phyloP scores from a whole-genome alignment of 2,113 vertebrate species.

The Brachirus orientalis region DNA sequence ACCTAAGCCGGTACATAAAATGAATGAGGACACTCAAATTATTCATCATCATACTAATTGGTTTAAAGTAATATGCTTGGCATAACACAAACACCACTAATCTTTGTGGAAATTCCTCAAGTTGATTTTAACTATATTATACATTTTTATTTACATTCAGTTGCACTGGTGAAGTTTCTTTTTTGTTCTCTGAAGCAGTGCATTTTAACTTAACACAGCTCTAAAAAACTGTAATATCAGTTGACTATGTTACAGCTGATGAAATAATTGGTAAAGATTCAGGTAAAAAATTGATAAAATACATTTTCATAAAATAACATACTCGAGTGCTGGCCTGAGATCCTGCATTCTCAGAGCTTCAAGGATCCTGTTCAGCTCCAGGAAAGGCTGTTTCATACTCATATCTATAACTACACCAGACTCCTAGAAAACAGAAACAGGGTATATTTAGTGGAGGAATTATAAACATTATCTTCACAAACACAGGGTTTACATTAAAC shows the following conservation, averaged over 20 bases:
- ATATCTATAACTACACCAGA: slow-evolving; percentile 89
- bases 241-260: background rate
- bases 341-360: slow-evolving; percentile 90
- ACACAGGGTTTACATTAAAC: no score
- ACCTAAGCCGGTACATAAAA: slow-evolving; percentile 69
- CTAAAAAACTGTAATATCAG: background rate
- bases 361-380: slow-evolving; percentile 90
- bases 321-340: slow-evolving; percentile 89
- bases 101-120: no score
- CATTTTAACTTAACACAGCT: background rate
- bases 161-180: background rate
- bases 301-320: slow-evolving; percentile 12
- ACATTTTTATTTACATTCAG: no score
- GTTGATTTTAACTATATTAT: no score
- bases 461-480: no score
- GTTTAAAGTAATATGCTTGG: no score
- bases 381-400: slow-evolving; percentile 91
- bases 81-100: no score
- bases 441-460: background rate
- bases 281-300: no score
- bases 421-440: slow-evolving; percentile 75
- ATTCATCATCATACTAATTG: slow-evolving; percentile 2
- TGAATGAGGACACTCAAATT: background rate
- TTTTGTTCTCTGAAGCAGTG: background rate
- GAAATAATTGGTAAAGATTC: no score